A percentile compares a stretch with the other conserved stretches of the same genome.
Conservation (phyloP, 2,113 vertebrate species). For the Salvelinus namaycush region DNA sequence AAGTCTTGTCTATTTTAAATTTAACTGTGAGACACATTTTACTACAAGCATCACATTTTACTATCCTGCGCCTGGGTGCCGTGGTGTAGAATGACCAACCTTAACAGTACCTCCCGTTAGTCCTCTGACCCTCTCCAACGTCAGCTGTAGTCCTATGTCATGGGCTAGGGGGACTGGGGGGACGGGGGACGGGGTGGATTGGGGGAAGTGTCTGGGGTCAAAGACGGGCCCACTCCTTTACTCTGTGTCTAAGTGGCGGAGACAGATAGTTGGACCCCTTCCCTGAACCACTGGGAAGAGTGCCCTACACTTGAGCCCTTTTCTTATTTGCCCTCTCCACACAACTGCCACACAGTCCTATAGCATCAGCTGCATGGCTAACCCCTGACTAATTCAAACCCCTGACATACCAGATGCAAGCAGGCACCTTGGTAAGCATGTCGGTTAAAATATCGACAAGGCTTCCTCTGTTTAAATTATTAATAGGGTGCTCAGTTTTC, state of each 20-base stretch:
- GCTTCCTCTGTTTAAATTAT: conserved; percentile 2
- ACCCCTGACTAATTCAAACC: background rate
- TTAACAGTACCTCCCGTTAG: conserved; percentile 3
- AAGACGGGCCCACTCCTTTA: background rate
- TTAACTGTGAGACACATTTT: conserved; percentile 33
- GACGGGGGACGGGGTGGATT: background rate
- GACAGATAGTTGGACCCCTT: background rate
- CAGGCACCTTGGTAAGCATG: background rate
- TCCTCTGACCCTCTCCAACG: too few species aligned
- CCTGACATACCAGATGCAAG: background rate
- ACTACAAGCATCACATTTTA: conserved; percentile 31
- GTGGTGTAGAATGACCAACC: conserved; percentile 40
- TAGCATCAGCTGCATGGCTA: background rate
- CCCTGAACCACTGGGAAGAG: background rate
- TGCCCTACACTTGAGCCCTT: background rate
- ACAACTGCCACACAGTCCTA: background rate
- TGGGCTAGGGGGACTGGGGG: background rate
- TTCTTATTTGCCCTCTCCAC: background rate
- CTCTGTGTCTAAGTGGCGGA: background rate
- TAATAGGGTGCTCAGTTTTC: background rate
- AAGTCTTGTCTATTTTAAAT: conserved; percentile 43
- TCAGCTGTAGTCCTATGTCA: background rate
- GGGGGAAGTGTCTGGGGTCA: background rate
- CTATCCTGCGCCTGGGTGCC: conserved; percentile 32
- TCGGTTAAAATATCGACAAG: conserved; percentile 3